Conservation (phyloP, 2,113 vertebrate genomes). For the Austrofundulus limnaeus region DNA sequence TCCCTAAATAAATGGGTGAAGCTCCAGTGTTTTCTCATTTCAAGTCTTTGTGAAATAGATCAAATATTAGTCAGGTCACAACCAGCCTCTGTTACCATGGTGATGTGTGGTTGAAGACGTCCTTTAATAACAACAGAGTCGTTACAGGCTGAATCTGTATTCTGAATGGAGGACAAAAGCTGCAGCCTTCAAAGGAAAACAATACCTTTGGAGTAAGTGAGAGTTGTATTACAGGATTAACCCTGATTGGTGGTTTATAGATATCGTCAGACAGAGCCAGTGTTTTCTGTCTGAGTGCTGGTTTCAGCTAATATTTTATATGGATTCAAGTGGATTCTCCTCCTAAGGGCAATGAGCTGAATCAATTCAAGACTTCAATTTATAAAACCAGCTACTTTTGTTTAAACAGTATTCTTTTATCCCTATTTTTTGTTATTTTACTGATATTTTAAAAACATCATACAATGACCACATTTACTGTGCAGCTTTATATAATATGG, state of each 20-base stretch:
- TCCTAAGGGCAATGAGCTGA: too few species aligned
- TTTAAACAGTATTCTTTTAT: background rate
- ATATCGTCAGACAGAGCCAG: background rate
- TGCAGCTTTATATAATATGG: background rate
- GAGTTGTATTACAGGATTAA: slow-evolving; percentile 12
- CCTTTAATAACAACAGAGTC: slow-evolving; percentile 11
- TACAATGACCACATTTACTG: background rate
- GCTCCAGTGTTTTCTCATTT: slow-evolving; percentile 15
- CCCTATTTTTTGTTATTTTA: background rate
- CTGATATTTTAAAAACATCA: background rate
- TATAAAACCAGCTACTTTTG: background rate
- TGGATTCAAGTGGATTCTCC: background rate
- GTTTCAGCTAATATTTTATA: slow-evolving; percentile 12
- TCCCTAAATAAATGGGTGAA: background rate
- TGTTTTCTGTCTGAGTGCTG: background rate
- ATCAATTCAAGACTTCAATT: too few species aligned
- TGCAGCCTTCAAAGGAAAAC: slow-evolving; percentile 1
- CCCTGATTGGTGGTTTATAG: slow-evolving; percentile 2
- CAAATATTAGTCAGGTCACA: slow-evolving; percentile 29
- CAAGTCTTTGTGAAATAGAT: slow-evolving; percentile 7
- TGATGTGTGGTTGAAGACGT: slow-evolving; percentile 39
- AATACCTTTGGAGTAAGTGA: slow-evolving; percentile 7
- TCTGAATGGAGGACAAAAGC: slow-evolving; percentile 31
- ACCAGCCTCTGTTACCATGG: slow-evolving; percentile 46
- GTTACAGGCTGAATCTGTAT: slow-evolving; percentile 15